A percentile compares a stretch with the other conserved stretches of the same genome.
These are phyloP conservation scores for Pristionchus mayeri DNA, from an alignment of 2,888 invertebrate species.

Conservation along the genomic window DNA sequence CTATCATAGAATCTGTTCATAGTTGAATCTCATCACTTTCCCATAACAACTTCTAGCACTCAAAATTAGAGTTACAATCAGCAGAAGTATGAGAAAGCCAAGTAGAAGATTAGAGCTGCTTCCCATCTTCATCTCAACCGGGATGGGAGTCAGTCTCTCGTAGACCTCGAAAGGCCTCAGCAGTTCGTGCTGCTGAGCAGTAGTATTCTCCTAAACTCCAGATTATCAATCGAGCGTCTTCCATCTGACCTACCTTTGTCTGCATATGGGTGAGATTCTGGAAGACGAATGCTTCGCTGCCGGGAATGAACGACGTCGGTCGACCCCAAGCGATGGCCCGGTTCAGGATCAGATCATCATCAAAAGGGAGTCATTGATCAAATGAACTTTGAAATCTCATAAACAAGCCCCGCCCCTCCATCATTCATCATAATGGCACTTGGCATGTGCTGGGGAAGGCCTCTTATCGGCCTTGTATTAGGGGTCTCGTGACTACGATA, in stretches of 20 bases:
- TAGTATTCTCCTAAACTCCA: not conserved
- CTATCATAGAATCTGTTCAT: not conserved
- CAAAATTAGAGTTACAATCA: not conserved
- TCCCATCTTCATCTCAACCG: not conserved
- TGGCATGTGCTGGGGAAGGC: too few relatives aligned
- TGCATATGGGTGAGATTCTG: constrained; percentile 60
- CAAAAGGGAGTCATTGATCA: constrained; percentile 50
- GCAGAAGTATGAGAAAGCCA: not conserved
- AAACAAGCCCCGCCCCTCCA: not conserved
- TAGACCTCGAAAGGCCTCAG: not conserved
- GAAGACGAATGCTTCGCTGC: constrained; percentile 55
- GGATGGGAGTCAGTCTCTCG: not conserved
- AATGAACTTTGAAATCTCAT: not conserved
- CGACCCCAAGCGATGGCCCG: constrained; percentile 60
- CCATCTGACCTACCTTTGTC: constrained; percentile 54
- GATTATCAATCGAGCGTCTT: not conserved
- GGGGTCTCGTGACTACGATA: too few relatives aligned
- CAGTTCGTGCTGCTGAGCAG: not conserved
- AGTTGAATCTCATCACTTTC: too few relatives aligned
- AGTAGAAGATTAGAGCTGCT: not conserved
- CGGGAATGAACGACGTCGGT: constrained; percentile 59
- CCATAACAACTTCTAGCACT: too few relatives aligned
- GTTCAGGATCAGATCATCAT: constrained; percentile 60
- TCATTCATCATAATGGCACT: too few relatives aligned
- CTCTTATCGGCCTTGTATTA: too few relatives aligned